A percentile compares a stretch with the other conserved stretches of the same genome.
phyloP scores from a whole-genome alignment of 1,140 invertebrate genomes.

The Drosophila burlai region DNA sequence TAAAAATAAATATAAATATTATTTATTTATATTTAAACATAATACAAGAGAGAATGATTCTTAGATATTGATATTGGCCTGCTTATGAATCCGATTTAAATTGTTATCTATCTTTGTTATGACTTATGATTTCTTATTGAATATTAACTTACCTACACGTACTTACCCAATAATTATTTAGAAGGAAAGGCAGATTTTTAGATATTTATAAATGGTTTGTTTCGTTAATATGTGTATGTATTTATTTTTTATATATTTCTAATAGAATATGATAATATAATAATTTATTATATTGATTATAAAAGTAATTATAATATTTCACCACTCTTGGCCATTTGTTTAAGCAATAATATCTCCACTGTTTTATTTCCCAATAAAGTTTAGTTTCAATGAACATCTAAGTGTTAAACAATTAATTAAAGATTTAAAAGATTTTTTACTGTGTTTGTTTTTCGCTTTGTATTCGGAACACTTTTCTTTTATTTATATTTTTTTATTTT shows the following conservation, averaged over 20 bases:
- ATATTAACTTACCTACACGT: no score
- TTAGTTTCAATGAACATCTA: neutral
- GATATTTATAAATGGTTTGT: neutral
- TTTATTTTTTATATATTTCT: neutral
- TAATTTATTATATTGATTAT: no score
- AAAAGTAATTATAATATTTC: neutral
- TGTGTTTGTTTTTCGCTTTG: constrained; percentile 1
- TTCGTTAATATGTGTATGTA: no score
- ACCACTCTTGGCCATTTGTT: neutral
- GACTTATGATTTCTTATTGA: no score
- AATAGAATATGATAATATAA: no score
- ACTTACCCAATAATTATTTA: neutral
- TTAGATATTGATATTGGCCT: no score
- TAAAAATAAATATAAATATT: neutral
- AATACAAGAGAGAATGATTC: neutral
- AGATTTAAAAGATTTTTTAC: neutral
- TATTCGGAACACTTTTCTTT: constrained; percentile 48
- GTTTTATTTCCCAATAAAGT: neutral
- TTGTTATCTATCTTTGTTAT: no score
- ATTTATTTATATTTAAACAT: neutral
- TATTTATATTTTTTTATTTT: constrained; percentile 2
- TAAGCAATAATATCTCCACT: neutral
- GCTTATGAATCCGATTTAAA: no score
- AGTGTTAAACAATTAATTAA: neutral
- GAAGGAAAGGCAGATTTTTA: neutral